A percentile compares a stretch with the other conserved stretches of the same genome.
These are phyloP conservation scores for Bettongia penicillata DNA, from an alignment of 2,113 vertebrate genomes.

Conservation along the genomic window DNA sequence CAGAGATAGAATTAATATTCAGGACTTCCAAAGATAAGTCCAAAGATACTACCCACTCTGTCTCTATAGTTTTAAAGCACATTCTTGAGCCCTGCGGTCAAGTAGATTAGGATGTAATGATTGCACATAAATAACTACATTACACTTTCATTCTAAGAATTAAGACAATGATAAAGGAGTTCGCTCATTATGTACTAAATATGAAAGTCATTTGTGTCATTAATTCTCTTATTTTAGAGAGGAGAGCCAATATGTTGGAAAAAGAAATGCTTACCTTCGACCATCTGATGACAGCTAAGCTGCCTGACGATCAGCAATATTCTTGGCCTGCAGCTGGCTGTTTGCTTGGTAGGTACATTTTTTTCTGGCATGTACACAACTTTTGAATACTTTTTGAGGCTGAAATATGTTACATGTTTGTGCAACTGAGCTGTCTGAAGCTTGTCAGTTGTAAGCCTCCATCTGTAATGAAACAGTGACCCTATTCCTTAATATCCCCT, in stretches of 20 bases:
- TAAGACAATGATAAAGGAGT: not conserved
- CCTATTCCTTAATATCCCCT: slow-evolving; percentile 34
- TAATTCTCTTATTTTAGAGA: not conserved
- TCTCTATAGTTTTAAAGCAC: not conserved
- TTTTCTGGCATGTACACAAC: not conserved
- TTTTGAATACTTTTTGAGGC: slow-evolving; percentile 3
- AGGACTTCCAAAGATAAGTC: not conserved
- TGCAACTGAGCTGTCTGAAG: not conserved
- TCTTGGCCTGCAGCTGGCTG: not conserved
- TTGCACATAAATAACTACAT: not conserved
- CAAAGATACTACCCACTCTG: not conserved
- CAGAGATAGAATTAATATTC: not conserved
- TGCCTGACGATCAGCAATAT: not conserved
- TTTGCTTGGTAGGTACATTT: not conserved
- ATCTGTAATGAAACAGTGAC: slow-evolving; percentile 42
- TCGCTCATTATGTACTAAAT: not conserved
- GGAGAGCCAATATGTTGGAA: not conserved
- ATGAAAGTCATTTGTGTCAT: not conserved
- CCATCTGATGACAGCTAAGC: not conserved
- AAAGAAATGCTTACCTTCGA: not conserved
- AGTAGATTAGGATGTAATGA: not conserved
- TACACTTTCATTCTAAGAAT: not conserved
- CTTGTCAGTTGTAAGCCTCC: slow-evolving; percentile 5
- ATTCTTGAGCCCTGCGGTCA: not conserved
- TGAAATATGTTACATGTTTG: slow-evolving; percentile 21